Percentiles rank a stretch among this genome's conserved stretches.
phyloP scores from a whole-genome alignment of 2,888 invertebrate species.

The Nemotelus pantherinus region DNA sequence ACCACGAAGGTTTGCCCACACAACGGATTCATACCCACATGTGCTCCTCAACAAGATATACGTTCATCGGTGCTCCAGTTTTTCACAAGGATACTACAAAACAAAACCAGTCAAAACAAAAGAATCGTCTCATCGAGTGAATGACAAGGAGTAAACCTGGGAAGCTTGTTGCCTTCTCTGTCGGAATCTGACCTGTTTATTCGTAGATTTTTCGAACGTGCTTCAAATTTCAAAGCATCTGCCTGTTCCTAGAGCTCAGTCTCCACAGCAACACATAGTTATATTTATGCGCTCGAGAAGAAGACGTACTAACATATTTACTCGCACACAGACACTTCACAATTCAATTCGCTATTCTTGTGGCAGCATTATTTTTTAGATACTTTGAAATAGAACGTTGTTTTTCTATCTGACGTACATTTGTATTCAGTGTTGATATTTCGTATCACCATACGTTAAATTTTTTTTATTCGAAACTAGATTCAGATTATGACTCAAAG shows the following conservation, averaged over 20 bases:
- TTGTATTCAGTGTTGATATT: conserved; percentile 19
- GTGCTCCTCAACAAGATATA: no score
- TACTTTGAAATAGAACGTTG: conserved; percentile 25
- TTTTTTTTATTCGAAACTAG: conserved; percentile 20
- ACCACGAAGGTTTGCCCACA: no score
- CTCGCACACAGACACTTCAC: neutral
- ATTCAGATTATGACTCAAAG: neutral
- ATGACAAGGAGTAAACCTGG: neutral
- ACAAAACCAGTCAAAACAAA: conserved; percentile 2
- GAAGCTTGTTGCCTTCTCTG: conserved; percentile 2
- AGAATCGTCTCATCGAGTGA: conserved; percentile 4
- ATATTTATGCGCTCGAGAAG: no score
- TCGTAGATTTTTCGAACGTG: conserved; percentile 34
- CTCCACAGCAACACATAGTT: no score
- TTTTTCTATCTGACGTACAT: conserved; percentile 19
- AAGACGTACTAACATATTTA: no score
- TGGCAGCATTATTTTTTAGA: conserved; percentile 20
- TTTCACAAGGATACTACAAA: neutral
- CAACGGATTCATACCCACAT: no score
- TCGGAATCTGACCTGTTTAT: conserved; percentile 32
- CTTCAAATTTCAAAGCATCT: conserved; percentile 31
- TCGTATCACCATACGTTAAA: conserved; percentile 25
- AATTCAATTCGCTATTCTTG: conserved; percentile 31
- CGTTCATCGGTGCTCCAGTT: neutral
- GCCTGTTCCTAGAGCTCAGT: neutral